These are phyloP conservation scores for Aepyceros melampus DNA, from an alignment of 2,113 vertebrate species.

Conservation along the genomic window DNA sequence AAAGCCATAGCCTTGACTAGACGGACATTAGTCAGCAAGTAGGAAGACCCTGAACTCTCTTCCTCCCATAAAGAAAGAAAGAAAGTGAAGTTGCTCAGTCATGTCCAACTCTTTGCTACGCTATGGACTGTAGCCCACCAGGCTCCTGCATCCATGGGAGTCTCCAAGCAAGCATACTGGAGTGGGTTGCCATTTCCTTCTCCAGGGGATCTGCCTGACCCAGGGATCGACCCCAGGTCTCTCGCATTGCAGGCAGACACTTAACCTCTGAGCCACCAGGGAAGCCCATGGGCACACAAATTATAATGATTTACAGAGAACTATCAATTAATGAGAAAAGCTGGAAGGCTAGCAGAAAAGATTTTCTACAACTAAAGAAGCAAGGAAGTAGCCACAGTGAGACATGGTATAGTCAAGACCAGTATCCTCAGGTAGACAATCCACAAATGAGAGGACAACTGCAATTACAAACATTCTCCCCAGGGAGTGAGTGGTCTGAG, in stretches of 20 bases:
- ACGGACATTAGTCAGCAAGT: too few relatives aligned
- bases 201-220: not conserved
- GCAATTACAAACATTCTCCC: not conserved
- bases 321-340: not conserved
- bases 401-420: not conserved
- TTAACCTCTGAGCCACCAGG: not conserved
- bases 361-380: not conserved
- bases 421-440: not conserved
- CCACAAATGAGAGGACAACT: not conserved
- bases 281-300: not conserved
- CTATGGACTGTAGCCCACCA: not conserved
- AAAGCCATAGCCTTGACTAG: too few relatives aligned
- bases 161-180: not conserved
- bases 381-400: not conserved
- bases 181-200: not conserved
- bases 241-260: not conserved
- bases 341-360: not conserved
- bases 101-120: fast-evolving
- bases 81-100: not conserved
- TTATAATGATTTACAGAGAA: not conserved
- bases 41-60: not conserved
- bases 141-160: not conserved
- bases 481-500: not conserved
- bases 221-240: not conserved
- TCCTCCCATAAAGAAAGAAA: not conserved